Evolutionary conservation across 2,113 vertebrate species (phyloP).

Genomic region (Ornithorhynchus anatinus): DNA sequence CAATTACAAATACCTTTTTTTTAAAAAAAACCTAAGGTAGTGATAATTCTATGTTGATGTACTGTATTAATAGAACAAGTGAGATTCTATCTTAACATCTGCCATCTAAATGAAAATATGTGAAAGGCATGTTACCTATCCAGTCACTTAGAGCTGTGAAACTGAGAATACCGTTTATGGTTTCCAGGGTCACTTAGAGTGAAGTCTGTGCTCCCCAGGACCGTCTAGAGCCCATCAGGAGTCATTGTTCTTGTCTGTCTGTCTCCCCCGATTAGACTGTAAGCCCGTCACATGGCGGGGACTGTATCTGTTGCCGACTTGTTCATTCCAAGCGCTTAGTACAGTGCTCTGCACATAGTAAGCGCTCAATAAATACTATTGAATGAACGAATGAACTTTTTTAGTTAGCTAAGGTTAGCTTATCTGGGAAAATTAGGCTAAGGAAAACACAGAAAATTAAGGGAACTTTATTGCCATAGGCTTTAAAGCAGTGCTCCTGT

Average conservation of each 20-base stretch:
- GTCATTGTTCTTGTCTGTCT: too few species aligned
- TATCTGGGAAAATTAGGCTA: constrained; percentile 34
- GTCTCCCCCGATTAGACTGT: too few species aligned
- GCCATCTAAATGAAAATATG: not conserved
- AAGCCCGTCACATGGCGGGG: too few species aligned
- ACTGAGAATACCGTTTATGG: not conserved
- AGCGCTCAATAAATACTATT: too few species aligned
- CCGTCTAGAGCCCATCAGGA: constrained; percentile 28
- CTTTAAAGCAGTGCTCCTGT: not conserved
- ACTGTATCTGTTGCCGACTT: too few species aligned
- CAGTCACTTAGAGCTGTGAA: constrained; percentile 1
- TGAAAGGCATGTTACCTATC: constrained; percentile 12
- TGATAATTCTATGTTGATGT: not conserved
- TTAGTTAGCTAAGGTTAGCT: constrained; percentile 50
- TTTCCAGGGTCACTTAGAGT: not conserved
- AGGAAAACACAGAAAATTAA: not conserved
- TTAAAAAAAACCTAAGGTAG: too few species aligned
- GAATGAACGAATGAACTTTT: too few species aligned
- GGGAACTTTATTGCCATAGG: not conserved
- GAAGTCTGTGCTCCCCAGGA: not conserved
- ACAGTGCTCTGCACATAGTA: too few species aligned
- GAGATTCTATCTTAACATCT: not conserved
- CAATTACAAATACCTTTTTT: too few species aligned
- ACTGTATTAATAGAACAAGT: not conserved
- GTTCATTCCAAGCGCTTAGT: too few species aligned